Evolutionary conservation across 2,797 vertebrate genomes (phyloP), one percentile per base, ranked within the genome.

Genomic region (Acestrorhynchus altus): DNA sequence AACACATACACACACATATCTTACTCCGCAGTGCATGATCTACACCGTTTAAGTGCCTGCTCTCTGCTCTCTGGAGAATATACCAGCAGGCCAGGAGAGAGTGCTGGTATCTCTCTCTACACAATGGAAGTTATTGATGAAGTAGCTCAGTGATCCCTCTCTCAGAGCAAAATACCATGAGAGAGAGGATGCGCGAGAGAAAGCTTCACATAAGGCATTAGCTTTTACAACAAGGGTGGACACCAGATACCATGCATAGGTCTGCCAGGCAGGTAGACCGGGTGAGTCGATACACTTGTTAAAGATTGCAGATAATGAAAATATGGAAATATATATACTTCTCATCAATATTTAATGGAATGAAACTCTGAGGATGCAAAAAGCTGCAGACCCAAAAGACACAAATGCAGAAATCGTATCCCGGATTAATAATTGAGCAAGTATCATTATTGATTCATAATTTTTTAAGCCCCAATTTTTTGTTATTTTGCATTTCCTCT

Each of bases 241-340:
- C 72, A 80, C 42, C 39, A 44, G 76, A 84, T 78, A 61, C 56
- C 63, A 57, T 31, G 35, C 26, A 12, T 52, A 20, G 4, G 57
- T 71, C 39, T 26, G 40, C n/a, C 12, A 46, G 63, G 44, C 69
- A 77, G 76, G 71, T 76, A 78, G 66, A 49, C 76, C 69, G 67
- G 61, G 78, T 8, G 65, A 72, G 83, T 67, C 76, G 39, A 86
- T 83, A 76, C 80, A 86, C 80, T 83, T 86, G 82, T 83, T 86
- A 82, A 83, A 83, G 82, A 83, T 82, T 74, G 82, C 75, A 83
- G 82, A 86, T 86, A 82, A 82, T 82, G 82, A 86, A 86, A 86
- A 86, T 83, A 83, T 82, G 76, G 69, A 51, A 83, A 83, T 79
- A 85, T 81, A 80, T 83, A 85, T 78, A 80, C 72, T 26, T 46